Percentiles rank a stretch among this genome's conserved stretches.
Evolutionary conservation across 1,140 invertebrate genomes (phyloP).

Genomic region (Riptortus pedestris): DNA sequence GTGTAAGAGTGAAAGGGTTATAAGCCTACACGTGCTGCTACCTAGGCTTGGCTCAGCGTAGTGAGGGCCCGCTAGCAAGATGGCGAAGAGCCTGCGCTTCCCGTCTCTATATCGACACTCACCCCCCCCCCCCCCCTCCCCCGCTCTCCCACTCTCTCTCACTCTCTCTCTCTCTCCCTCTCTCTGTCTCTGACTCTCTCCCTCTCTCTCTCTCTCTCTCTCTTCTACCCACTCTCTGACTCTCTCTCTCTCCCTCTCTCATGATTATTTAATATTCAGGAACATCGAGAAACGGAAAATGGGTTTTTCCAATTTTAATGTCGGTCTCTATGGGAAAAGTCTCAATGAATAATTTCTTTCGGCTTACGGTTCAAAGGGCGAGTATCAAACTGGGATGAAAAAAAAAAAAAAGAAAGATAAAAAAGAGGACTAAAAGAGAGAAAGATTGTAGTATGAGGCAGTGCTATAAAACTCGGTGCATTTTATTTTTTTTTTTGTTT

Average conservation of each 20-base stretch:
- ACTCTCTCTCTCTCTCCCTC: background rate
- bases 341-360: slow-evolving; percentile 8
- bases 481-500: too few species aligned
- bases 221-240: background rate
- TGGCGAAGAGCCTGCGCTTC: too few species aligned
- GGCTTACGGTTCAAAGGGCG: background rate
- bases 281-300: slow-evolving; percentile 8
- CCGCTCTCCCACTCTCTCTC: background rate
- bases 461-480: too few species aligned
- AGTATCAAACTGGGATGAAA: background rate
- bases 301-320: slow-evolving; percentile 16
- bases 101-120: background rate
- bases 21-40: too few species aligned
- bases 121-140: too few species aligned
- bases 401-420: background rate
- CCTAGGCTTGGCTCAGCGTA: too few species aligned
- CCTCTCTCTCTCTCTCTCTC: background rate
- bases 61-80: too few species aligned
- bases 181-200: background rate
- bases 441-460: too few species aligned
- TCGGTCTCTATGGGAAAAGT: background rate
- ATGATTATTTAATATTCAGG: slow-evolving; percentile 15
- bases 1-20: too few species aligned
- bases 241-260: background rate
- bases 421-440: too few species aligned